phyloP scores from a whole-genome alignment of 1,140 invertebrate species.

The Bombyx mandarina region DNA sequence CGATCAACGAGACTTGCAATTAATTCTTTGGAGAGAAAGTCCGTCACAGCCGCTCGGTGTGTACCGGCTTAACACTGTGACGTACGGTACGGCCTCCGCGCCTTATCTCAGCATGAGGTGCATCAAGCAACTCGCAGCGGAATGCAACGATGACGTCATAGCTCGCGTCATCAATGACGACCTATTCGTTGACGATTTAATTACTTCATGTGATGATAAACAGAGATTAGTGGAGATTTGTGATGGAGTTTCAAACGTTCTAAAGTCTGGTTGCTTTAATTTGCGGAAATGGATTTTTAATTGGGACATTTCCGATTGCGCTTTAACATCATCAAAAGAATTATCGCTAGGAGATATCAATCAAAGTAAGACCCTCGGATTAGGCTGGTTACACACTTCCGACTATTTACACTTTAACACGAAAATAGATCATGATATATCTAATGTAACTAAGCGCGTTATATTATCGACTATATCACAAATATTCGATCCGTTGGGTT shows the following conservation, averaged over 20 bases:
- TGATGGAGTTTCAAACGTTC: not conserved
- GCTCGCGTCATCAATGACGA: not conserved
- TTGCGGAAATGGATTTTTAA: slow-evolving; percentile 12
- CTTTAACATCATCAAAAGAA: slow-evolving; percentile 3
- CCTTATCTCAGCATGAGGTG: slow-evolving; percentile 9
- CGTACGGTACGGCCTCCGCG: slow-evolving; percentile 14
- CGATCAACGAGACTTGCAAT: slow-evolving; percentile 22
- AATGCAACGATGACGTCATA: slow-evolving; percentile 2
- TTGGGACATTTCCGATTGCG: not conserved
- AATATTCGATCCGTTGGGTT: not conserved
- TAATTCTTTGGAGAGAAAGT: slow-evolving; percentile 37
- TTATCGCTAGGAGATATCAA: slow-evolving; percentile 3
- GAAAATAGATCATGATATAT: not conserved
- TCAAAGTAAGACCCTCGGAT: slow-evolving; percentile 15
- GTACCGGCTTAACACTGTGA: slow-evolving; percentile 10
- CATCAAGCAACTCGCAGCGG: slow-evolving; percentile 5
- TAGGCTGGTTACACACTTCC: slow-evolving; percentile 9
- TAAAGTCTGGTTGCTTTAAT: slow-evolving; percentile 7
- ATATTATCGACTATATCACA: not conserved
- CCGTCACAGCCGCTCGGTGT: slow-evolving; percentile 4
- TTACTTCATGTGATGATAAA: too few species aligned
- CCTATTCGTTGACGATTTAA: slow-evolving; percentile 10
- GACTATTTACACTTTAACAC: slow-evolving; percentile 14
- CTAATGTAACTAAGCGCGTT: slow-evolving; percentile 11
- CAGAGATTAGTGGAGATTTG: slow-evolving; percentile 8